Evolutionary conservation across 2,888 invertebrate species (phyloP), one percentile per base, ranked within the genome.

Genomic region (Germaria angustata): DNA sequence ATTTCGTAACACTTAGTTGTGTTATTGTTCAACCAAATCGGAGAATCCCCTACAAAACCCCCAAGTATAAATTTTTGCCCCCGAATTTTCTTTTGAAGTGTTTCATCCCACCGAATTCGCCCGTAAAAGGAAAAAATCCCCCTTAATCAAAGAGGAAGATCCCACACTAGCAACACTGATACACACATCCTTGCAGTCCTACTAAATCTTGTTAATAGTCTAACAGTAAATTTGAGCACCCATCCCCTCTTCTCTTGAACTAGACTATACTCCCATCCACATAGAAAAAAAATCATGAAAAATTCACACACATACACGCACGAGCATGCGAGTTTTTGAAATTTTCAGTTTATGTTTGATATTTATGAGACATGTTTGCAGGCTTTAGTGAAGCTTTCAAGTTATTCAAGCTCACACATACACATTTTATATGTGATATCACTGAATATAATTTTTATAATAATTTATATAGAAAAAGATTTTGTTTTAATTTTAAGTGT

Each of bases 341-440:
- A 20, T 9, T 39, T 39, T 46, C 0, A 20, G 20, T 6, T 4
- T n/a, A 28, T 65, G 22, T 53, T 71, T 63, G n/a, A 72, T 61
- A 73, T 80, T 73, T 80, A 68, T 80, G 72, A 53, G 66, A 59
- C 24, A 53, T 73, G 55, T 68, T 72, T 72, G 79, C 59, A 66
- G 79, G 59, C 66, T 71, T 79, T 71, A 24, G 46, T 39, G 17
- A 51, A 39, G 72, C 63, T 55, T 65, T 71, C 49, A 78, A 69
- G 24, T 53, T 28, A 8, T 46, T 28, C 28, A 28, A 28, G 28
- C 7, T 2, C n/a, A 49, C 32, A 22, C 69, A 46, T 15, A 8
- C 34, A 24, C 2, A n/a, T 2, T 13, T 24, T 13, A 13, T 24
- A 51, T n/a, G n/a, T n/a, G n/a, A n/a, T n/a, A n/a, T 34, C 8